Base-by-base conservation (phyloP, 2,888 invertebrate species). In the Malachius bipustulatus region DNA sequence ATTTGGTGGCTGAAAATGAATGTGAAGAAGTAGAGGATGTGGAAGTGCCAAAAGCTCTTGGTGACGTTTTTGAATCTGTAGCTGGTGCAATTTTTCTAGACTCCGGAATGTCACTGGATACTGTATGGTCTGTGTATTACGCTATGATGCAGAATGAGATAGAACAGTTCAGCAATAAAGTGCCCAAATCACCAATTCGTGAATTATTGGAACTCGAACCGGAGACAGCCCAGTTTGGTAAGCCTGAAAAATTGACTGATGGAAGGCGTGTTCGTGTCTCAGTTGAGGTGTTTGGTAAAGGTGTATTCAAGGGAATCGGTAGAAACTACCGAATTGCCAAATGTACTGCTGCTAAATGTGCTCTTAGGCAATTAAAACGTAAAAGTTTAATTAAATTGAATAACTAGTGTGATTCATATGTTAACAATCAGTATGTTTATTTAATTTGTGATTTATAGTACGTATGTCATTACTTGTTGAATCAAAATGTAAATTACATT, bases 301-400 rank as follows among this genome's bases (percentile, higher is more conserved):
- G 96, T 2, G 77, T 82, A 0, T 97, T 90, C 66, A 84, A 88
- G 54, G 97, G 96, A 6, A 84, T 98, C 46, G 98, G 98, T 0
- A 70, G 98, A 12, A 98, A 97, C 69, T 98, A 97, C 64, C 78
- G 97, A 45, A 97, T 98, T 51, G 98, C 98, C 13, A 99, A 99
- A 63, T 94, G 94, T 50, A 97, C 98, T 1, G 98, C 98, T 1
- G 98, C 98, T 2, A 84, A 98, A 53, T 89, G 96, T 55, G 98
- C 98, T 0, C 67, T 98, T 3, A 70, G 88, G 30, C 85, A 89
- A 54, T 67, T 91, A 8, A 80, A 81, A 50, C 69, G 66, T 50
- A 50, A 57, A 27, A n/a, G n/a, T n/a, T n/a, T n/a, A n/a, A n/a
- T n/a, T n/a, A n/a, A n/a, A n/a, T n/a, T n/a, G n/a, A n/a, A n/a